Conservation (phyloP, 2,113 vertebrate species). For the Urocitellus parryii region DNA sequence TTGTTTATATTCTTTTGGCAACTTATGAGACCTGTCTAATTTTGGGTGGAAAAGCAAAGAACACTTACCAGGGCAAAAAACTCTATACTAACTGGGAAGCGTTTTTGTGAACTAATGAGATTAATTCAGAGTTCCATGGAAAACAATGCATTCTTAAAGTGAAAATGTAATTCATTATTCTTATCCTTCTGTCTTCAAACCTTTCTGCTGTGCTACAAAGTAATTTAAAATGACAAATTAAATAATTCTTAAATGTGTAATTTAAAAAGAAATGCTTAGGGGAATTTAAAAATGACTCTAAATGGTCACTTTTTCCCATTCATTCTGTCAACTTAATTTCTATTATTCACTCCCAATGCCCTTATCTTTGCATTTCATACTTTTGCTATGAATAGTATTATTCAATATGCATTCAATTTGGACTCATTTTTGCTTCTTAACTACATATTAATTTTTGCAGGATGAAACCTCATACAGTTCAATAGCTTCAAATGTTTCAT, state of each 20-base stretch:
- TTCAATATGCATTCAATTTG: conserved; percentile 51
- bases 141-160: background rate
- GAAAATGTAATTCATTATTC: background rate
- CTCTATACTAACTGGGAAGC: background rate
- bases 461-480: background rate
- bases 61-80: background rate
- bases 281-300: conserved; percentile 22
- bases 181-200: background rate
- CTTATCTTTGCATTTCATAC: conserved; percentile 58
- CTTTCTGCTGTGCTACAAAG: background rate
- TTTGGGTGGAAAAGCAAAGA: background rate
- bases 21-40: background rate
- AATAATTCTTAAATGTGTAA: conserved; percentile 33
- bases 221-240: conserved; percentile 32
- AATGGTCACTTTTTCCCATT: background rate
- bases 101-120: background rate
- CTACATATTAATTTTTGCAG: conserved; percentile 32
- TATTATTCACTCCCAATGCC: conserved; percentile 2
- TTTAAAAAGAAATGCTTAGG: conserved; percentile 32
- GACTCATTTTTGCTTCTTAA: conserved; percentile 24
- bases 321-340: conserved; percentile 46
- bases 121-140: background rate
- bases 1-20: conserved; percentile 36
- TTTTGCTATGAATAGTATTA: conserved; percentile 40
- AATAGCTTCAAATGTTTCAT: conserved; percentile 57